These are phyloP conservation scores for Pantherophis alleghaniensis DNA, from an alignment of 2,797 vertebrate species.

Conservation along the genomic window DNA sequence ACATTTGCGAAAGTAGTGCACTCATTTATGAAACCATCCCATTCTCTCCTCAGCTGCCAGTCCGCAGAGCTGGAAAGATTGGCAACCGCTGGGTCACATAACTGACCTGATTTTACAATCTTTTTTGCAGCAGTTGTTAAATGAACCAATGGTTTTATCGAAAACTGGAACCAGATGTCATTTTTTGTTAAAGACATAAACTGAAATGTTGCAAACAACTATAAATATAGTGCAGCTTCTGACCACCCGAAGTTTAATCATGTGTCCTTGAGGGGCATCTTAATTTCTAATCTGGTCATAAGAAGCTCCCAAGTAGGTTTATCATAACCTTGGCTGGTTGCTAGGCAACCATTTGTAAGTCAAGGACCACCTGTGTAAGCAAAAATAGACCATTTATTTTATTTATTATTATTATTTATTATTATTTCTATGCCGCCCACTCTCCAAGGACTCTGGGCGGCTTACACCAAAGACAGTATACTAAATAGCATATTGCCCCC, in stretches of 20 bases:
- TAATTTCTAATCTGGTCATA: background rate
- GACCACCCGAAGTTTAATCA: background rate
- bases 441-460: no score
- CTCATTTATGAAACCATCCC: fast-evolving
- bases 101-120: background rate
- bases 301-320: background rate
- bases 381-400: background rate
- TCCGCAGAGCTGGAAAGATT: background rate
- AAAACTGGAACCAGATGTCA: background rate
- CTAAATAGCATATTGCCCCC: no score
- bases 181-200: background rate
- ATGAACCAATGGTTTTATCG: background rate
- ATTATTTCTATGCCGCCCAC: no score
- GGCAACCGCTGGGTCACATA: background rate
- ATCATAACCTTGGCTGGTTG: background rate
- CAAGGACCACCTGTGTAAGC: background rate
- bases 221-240: background rate
- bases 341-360: background rate
- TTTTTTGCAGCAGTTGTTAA: background rate
- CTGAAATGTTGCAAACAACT: background rate
- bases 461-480: no score
- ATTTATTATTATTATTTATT: no score
- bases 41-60: background rate
- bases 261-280: background rate
- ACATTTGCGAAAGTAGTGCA: background rate